Base-by-base conservation (phyloP, 2,888 invertebrate genomes). In the Mystacides longicornis region DNA sequence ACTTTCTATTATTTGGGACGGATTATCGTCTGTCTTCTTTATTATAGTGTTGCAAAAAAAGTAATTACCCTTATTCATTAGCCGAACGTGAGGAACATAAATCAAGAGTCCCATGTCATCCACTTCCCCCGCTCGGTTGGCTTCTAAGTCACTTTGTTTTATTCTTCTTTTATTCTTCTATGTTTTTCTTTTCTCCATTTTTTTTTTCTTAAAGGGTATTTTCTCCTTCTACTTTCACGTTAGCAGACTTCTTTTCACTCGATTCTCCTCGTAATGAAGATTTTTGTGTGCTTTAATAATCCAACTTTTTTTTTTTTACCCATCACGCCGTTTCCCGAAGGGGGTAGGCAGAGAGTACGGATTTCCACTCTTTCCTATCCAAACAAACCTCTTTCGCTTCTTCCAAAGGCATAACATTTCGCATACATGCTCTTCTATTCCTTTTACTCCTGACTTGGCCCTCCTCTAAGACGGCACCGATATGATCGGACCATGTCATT, bases 51-150 rank as follows among this genome's bases (percentile, higher is more conserved):
- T 58, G 58, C 57, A 60, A 60, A 60, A 37, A 60, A 60, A 58
- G 60, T 60, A 60, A 60, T 60, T 60, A 58, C 58, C 60, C 60
- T 60, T 60, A 60, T 60, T 60, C 60, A 60, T 60, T 60, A 60
- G 58, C 52, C 53, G 58, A 60, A 60, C 60, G 60, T 60, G 58
- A 60, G 58, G 48, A 52, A 58, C 60, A 60, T 60, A 60, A 60
- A 60, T 60, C 60, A 60, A 52, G 54, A 49, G 50, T 50, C 43
- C 55, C 51, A 50, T 37, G 47, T 43, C 47, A 42, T 37, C 53
- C 20, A 31, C 52, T 51, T 49, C 54, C 48, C 49, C 48, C 33
- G 14, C 50, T 33, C 20, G 54, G 56, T 50, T 54, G 59, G 56
- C 56, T 57, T 53, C 57, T 21, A 49, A 55, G 42, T 51, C 19